A percentile compares a stretch with the other conserved stretches of the same genome.
phyloP scores from a whole-genome alignment of 2,113 vertebrate species.

The Megaceryle maxima region DNA sequence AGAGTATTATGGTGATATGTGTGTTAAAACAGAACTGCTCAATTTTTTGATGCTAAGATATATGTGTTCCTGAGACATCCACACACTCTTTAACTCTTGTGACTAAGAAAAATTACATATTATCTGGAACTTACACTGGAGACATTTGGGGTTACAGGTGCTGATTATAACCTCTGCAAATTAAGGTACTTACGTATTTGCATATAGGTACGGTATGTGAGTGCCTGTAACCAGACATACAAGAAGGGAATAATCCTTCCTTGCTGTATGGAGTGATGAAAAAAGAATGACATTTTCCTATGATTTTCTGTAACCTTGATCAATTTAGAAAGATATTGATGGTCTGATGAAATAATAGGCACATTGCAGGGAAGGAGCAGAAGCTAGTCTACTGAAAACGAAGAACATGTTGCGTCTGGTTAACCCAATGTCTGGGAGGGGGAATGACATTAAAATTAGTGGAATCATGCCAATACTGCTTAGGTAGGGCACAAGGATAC shows the following conservation, averaged over 20 bases:
- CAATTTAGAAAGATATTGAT: background rate
- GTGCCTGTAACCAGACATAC: background rate
- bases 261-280: background rate
- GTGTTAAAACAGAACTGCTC: background rate
- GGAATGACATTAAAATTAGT: background rate
- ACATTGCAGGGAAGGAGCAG: background rate
- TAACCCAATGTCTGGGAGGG: background rate
- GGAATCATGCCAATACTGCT: background rate
- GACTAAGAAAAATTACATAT: background rate
- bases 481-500: background rate
- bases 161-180: background rate
- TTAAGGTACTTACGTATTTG: background rate
- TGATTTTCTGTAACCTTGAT: background rate
- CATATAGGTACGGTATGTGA: background rate
- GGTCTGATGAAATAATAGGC: background rate
- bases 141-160: background rate
- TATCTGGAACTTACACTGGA: background rate
- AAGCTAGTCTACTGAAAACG: background rate
- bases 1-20: background rate
- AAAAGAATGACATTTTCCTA: background rate
- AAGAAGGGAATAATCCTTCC: background rate
- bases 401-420: background rate
- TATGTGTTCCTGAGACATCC: background rate
- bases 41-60: background rate
- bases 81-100: background rate